These are phyloP conservation scores for Helicoverpa armigera DNA, from an alignment of 1,140 invertebrate species.

Conservation along the genomic window DNA sequence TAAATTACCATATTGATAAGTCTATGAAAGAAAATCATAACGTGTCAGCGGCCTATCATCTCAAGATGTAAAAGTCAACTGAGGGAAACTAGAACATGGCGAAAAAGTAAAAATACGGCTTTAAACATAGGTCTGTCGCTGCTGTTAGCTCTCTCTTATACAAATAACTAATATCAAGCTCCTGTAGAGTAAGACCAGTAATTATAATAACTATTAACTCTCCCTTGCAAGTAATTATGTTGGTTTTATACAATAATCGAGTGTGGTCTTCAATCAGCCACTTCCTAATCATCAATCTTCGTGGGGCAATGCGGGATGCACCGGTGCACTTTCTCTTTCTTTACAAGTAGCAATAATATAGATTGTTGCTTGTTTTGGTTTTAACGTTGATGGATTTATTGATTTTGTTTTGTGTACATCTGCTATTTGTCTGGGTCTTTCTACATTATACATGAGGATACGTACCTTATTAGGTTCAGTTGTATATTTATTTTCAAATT, in stretches of 20 bases:
- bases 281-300: constrained; percentile 47
- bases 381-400: constrained; percentile 21
- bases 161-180: constrained; percentile 18
- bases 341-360: constrained; percentile 19
- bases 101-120: constrained; percentile 34
- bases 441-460: too few species aligned
- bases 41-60: constrained; percentile 37
- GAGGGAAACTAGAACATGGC: constrained; percentile 29
- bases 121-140: constrained; percentile 26
- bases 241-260: constrained; percentile 47
- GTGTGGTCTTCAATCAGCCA: constrained; percentile 42
- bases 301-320: constrained; percentile 14
- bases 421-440: not conserved
- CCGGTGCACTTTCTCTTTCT: constrained; percentile 36
- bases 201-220: constrained; percentile 47
- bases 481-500: too few species aligned
- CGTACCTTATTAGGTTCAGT: too few species aligned
- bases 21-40: constrained; percentile 33
- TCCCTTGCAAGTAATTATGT: constrained; percentile 42
- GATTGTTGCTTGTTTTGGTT: constrained; percentile 14
- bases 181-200: constrained; percentile 24
- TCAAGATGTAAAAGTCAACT: constrained; percentile 33
- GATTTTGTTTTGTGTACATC: not conserved
- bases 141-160: constrained; percentile 34
- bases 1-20: constrained; percentile 28